Evolutionary conservation across 1,140 invertebrate species (phyloP).

Genomic region (Hyposmocoma kahamanoa): DNA sequence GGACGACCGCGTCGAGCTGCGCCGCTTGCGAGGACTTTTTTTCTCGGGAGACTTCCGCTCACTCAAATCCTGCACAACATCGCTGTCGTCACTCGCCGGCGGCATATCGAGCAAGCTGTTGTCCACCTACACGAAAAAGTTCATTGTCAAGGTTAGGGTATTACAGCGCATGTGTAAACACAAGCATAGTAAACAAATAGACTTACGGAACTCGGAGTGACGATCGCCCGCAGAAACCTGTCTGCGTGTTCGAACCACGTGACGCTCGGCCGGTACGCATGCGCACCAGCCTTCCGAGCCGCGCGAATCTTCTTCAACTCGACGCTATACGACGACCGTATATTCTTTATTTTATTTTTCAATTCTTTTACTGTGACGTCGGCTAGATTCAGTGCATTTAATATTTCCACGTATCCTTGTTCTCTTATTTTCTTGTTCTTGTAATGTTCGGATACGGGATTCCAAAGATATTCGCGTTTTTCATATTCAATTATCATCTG

Average conservation of each 20-base stretch:
- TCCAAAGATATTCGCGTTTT: slow-evolving; percentile 66
- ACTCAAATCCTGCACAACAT: slow-evolving; percentile 59
- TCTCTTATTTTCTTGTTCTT: slow-evolving; percentile 69
- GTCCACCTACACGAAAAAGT: slow-evolving; percentile 52
- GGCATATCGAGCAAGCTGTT: slow-evolving; percentile 59
- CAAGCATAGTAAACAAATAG: slow-evolving; percentile 35
- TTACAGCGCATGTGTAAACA: slow-evolving; percentile 38
- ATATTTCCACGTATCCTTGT: slow-evolving; percentile 65
- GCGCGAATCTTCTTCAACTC: slow-evolving; percentile 71
- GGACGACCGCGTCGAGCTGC: slow-evolving; percentile 58
- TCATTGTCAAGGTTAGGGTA: slow-evolving; percentile 4
- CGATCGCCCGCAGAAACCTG: slow-evolving; percentile 70
- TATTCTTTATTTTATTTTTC: slow-evolving; percentile 71
- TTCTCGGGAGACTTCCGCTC: slow-evolving; percentile 63
- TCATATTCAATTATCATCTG: slow-evolving; percentile 70
- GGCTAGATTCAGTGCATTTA: slow-evolving; percentile 58
- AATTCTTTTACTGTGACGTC: slow-evolving; percentile 66
- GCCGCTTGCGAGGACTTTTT: slow-evolving; percentile 60
- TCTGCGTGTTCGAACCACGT: slow-evolving; percentile 73
- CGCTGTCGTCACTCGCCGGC: slow-evolving; percentile 64
- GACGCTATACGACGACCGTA: slow-evolving; percentile 67
- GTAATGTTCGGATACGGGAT: slow-evolving; percentile 63
- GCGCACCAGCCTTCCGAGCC: slow-evolving; percentile 63
- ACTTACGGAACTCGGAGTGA: slow-evolving; percentile 69
- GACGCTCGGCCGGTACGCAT: slow-evolving; percentile 69